phyloP scores from a whole-genome alignment of 2,797 vertebrate species.

The Ptychadena robeensis region DNA sequence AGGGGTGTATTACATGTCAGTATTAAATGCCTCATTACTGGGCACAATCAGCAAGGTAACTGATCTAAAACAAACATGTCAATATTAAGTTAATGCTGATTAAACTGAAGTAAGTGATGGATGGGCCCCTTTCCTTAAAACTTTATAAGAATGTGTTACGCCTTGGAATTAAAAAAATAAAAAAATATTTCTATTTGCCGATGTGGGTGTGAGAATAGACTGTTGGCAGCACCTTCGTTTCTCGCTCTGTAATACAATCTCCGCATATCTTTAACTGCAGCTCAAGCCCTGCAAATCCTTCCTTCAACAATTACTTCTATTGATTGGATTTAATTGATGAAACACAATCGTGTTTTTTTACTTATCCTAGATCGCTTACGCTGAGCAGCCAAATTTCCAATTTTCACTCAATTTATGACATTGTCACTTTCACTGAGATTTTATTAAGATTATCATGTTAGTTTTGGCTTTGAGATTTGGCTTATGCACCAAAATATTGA shows the following conservation, averaged over 20 bases:
- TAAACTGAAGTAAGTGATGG: background rate
- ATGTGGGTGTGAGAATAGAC: conserved; percentile 10
- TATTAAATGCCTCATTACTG: background rate
- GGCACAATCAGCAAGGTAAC: background rate
- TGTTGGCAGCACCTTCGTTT: background rate
- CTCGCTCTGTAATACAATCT: conserved; percentile 16
- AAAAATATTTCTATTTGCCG: background rate
- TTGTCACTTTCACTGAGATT: too few species aligned
- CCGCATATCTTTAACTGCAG: background rate
- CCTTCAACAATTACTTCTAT: conserved; percentile 12
- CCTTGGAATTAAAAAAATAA: background rate
- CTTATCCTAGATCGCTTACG: background rate
- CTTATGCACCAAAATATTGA: too few species aligned
- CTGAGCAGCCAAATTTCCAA: too few species aligned
- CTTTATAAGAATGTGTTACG: background rate
- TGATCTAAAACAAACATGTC: background rate
- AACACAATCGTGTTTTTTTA: conserved; percentile 7
- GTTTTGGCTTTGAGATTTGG: too few species aligned
- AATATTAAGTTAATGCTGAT: background rate
- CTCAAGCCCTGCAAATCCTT: background rate
- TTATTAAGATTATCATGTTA: too few species aligned
- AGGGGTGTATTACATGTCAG: background rate
- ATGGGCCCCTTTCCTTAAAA: too few species aligned
- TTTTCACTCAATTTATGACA: too few species aligned
- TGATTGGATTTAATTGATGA: conserved; percentile 13